These are phyloP conservation scores for Halcyon malimbica DNA, from an alignment of 2,113 vertebrate species.

Conservation along the genomic window DNA sequence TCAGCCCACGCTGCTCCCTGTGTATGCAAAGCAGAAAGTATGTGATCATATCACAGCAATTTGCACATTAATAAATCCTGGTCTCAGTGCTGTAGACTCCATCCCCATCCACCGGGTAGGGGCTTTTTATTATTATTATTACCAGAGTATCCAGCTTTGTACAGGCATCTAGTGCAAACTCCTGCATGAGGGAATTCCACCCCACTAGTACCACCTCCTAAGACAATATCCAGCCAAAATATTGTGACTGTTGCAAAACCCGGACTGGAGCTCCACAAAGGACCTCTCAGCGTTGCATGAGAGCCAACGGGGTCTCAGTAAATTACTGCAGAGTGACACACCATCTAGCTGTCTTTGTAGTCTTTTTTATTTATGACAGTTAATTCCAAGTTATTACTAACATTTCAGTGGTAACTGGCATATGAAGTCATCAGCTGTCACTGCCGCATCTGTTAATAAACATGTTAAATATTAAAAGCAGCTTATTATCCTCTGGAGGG, in stretches of 20 bases:
- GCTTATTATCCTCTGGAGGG: constrained; percentile 38
- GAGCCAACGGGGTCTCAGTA: constrained; percentile 51
- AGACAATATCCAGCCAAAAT: constrained; percentile 75
- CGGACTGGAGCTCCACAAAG: constrained; percentile 71
- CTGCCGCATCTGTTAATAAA: constrained; percentile 60
- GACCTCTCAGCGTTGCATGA: constrained; percentile 41
- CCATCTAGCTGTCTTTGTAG: constrained; percentile 61
- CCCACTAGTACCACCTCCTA: constrained; percentile 73
- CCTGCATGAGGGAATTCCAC: constrained; percentile 74
- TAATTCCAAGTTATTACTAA: constrained; percentile 45
- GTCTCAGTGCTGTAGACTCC: constrained; percentile 16
- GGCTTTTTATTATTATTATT: constrained; percentile 56
- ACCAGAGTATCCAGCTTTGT: constrained; percentile 61
- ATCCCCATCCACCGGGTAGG: constrained; percentile 21
- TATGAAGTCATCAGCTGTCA: constrained; percentile 55
- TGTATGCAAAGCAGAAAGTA: constrained; percentile 62
- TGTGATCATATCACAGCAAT: constrained; percentile 60
- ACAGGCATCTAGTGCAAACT: constrained; percentile 69
- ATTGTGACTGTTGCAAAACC: constrained; percentile 73
- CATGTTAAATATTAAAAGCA: constrained; percentile 57
- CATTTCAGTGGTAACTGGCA: constrained; percentile 45
- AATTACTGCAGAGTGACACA: constrained; percentile 51
- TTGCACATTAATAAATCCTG: constrained; percentile 52
- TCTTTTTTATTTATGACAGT: constrained; percentile 52
- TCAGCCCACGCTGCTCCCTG: constrained; percentile 68